A percentile compares a stretch with the other conserved stretches of the same genome.
phyloP scores from a whole-genome alignment of 2,113 vertebrate species.

The Bombycilla garrulus region DNA sequence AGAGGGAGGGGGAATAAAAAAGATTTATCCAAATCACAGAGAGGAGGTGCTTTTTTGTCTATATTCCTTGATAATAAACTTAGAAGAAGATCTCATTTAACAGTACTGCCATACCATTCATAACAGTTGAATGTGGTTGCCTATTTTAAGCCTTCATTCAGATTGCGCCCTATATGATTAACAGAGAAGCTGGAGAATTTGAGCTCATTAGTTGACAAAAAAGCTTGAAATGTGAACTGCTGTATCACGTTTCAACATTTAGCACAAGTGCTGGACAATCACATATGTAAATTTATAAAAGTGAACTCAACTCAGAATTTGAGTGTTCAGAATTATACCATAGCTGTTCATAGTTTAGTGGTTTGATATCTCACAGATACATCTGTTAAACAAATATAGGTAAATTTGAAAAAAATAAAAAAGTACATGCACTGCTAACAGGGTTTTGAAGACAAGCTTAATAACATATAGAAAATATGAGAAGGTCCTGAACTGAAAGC shows the following conservation, averaged over 20 bases:
- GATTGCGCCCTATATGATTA: neutral
- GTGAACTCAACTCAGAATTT: neutral
- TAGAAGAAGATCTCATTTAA: neutral
- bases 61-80: neutral
- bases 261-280: neutral
- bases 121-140: neutral
- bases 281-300: neutral
- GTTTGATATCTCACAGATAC: neutral
- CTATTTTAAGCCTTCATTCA: neutral
- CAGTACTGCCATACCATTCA: neutral
- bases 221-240: neutral
- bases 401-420: neutral
- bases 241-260: neutral
- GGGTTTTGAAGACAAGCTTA: neutral
- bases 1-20: neutral
- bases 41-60: neutral
- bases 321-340: neutral
- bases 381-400: neutral
- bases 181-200: neutral
- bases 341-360: neutral
- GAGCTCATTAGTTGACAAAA: accelerated
- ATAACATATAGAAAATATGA: neutral
- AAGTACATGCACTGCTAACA: neutral
- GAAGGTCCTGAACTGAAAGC: neutral
- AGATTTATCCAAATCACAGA: neutral